Evolutionary conservation across 2,888 invertebrate genomes (phyloP), one percentile per base, ranked within the genome.

Genomic region (Nomada ruficornis): DNA sequence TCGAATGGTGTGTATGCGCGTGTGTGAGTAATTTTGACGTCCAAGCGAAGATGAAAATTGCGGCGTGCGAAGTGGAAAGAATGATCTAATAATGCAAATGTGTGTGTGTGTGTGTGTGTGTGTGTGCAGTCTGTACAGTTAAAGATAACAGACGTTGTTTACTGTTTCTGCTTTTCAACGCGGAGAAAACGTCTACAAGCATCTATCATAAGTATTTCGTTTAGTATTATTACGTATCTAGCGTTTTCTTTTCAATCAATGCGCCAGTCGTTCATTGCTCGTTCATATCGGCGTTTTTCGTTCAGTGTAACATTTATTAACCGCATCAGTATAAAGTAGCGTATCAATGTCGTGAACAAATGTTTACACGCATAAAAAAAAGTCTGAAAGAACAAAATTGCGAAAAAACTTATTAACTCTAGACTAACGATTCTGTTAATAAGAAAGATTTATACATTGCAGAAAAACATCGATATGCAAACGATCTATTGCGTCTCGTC

Each of bases 221-320:
- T 62, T 87, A 89, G 84, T 86, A 86, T 86, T 86, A 84, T 64
- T 82, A 73, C 77, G 62, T 67, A 79, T 73, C 55, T 80, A 87
- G 76, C 62, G 47, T 80, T 69, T 23, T 42, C 5, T 44, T 57
- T 64, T 64, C 71, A 76, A 78, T 84, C 72, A 83, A 83, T 29
- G 71, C 83, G 74, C 77, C 83, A 79, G 81, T 83, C 69, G 59
- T 76, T 52, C n/a, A 42, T 36, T 13, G 20, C 77, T 81, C 68
- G 68, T 77, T 69, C 54, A 52, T 71, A 67, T 63, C 47, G 73
- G 57, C 54, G 36, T 64, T 75, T 75, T 59, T 76, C 36, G 5
- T 42, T 54, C 3, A 15, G 29, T 15, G n/a, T 1, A 67, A n/a
- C 2, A 20, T 13, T 36, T 5, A 29, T 13, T 52, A 10, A n/a